These are phyloP conservation scores for Cacatua alba DNA, from an alignment of 2,113 vertebrate species.

Conservation along the genomic window DNA sequence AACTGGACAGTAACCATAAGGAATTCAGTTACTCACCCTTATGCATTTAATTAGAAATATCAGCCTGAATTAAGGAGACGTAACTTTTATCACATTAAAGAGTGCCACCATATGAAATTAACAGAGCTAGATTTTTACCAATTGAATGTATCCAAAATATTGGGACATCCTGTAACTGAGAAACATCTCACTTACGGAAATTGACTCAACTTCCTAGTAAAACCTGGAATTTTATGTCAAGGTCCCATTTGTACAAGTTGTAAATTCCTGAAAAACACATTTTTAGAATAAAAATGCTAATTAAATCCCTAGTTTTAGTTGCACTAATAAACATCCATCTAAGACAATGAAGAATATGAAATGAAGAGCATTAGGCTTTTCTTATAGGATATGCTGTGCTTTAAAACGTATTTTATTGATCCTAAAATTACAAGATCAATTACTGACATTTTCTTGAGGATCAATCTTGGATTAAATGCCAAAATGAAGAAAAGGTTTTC, in stretches of 20 bases:
- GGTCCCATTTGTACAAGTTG: not conserved
- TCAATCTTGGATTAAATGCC: slow-evolving; percentile 47
- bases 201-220: not conserved
- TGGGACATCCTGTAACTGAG: not conserved
- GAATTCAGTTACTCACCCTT: not conserved
- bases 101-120: not conserved
- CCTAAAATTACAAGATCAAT: slow-evolving; percentile 65
- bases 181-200: not conserved
- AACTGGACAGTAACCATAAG: not conserved
- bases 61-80: not conserved
- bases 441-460: slow-evolving; percentile 50
- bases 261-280: not conserved
- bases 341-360: slow-evolving; percentile 17
- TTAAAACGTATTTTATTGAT: slow-evolving; percentile 65
- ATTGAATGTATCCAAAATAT: not conserved
- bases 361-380: slow-evolving; percentile 40
- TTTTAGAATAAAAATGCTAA: not conserved
- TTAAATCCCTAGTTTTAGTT: not conserved
- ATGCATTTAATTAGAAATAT: not conserved
- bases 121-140: not conserved
- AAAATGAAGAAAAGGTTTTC: slow-evolving; percentile 57
- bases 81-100: not conserved
- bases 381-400: slow-evolving; percentile 35
- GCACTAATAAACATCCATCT: not conserved
- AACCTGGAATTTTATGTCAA: not conserved